These are phyloP conservation scores for Todiramphus saurophagus DNA, from an alignment of 2,113 vertebrate species.

Conservation along the genomic window DNA sequence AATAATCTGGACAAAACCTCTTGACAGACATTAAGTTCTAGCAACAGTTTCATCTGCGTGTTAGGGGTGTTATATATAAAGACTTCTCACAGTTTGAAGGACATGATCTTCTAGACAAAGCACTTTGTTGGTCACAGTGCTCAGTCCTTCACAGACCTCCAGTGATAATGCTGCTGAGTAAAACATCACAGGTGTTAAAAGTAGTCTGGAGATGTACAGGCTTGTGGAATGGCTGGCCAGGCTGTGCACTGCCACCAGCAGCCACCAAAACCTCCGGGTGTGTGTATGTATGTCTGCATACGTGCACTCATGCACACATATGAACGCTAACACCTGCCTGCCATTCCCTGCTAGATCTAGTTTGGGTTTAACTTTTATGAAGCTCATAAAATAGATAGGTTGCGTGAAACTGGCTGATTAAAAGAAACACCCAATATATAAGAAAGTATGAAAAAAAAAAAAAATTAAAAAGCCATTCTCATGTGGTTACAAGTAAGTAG, in stretches of 20 bases:
- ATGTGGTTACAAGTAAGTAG: accelerated
- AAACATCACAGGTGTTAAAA: too few relatives aligned
- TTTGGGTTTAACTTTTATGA: neutral
- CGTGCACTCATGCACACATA: accelerated
- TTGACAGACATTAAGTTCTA: neutral
- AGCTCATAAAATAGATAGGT: accelerated
- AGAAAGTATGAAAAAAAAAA: neutral
- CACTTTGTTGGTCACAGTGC: neutral
- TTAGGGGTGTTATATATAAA: neutral
- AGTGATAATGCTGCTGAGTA: neutral
- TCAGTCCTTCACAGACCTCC: neutral
- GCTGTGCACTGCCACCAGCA: neutral
- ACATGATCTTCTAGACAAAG: neutral
- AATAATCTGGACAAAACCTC: neutral
- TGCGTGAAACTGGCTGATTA: neutral
- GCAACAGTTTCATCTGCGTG: neutral
- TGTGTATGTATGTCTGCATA: accelerated
- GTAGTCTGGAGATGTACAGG: accelerated
- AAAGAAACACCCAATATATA: neutral
- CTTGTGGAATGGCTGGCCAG: accelerated
- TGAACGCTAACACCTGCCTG: neutral
- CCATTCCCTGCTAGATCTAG: neutral
- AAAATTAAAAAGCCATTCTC: neutral
- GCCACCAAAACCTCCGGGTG: neutral
- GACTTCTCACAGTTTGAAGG: neutral